Evolutionary conservation across 2,113 vertebrate genomes (phyloP), one percentile per base, ranked within the genome.

Genomic region (Empidonax alnorum): DNA sequence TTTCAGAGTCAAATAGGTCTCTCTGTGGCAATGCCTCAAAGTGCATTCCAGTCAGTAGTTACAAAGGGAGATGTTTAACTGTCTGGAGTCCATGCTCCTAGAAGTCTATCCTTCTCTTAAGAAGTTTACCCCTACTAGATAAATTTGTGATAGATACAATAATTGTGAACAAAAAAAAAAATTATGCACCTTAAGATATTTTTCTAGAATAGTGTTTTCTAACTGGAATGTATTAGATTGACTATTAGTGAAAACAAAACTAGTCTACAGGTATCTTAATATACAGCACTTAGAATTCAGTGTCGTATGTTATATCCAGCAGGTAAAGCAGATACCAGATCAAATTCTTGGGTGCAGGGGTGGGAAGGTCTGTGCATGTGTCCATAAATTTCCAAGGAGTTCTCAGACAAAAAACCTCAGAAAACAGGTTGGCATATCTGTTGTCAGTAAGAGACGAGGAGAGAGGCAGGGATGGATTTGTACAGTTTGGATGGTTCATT

Each of bases 271-370:
- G 3, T 72, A 7, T 55, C 33, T 75, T 68, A 33, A 41, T 27
- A 21, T 18, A 15, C 5, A 39, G 12, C 11, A 53, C 5, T 21
- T 81, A n/a, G 14, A 63, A 68, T 31, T 50, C 47, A n/a, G 22
- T 62, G 50, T 55, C 1, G 1, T 23, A 27, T 71, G 8, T 68
- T 65, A 47, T 12, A 37, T 35, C 14, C 44, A 50, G 4, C 33
- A 37, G 35, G 25, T 11, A 30, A 37, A n/a, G 37, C 21, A 49
- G 46, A 24, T 1, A 3, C 16, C 1, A 0, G 4, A 23, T 44
- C 0, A 3, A 24, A 28, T 37, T 76, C 62, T 47, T 79, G 33
- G 62, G 13, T 83, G 6, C 9, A 41, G 7, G n/a, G 14, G 27
- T 53, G 35, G 9, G 9, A 23, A 72, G 4, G 14, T 79, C 30